Evolutionary conservation across 2,888 invertebrate genomes (phyloP), one percentile per base, ranked within the genome.

Genomic region (Morpho achilles): DNA sequence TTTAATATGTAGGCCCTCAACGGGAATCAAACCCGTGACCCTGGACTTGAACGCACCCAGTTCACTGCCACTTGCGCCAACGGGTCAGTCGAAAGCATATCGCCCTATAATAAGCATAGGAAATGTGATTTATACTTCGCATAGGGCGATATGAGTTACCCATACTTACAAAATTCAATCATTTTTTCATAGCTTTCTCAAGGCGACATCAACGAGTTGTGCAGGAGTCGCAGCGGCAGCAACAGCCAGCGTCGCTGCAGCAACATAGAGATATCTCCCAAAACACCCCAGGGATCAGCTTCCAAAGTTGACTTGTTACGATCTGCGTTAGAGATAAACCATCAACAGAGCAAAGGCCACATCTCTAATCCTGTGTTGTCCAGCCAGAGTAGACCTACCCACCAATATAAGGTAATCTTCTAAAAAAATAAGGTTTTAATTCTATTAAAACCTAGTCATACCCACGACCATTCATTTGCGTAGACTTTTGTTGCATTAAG

Each of bases 281-380:
- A 79, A 60, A 77, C 76, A 8, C 74, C 82, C 0, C 80, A 83
- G 67, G 89, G 91, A 0, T 92, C 92, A 22, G 88, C 90, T 0
- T 92, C 92, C 1, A 93, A 93, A 72, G 93, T 94, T 39, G 94
- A 95, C 75, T 83, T 95, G 53, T 86, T 95, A 5, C 93, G 94
- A 63, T 95, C 95, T 16, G 93, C 95, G 0, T 77, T 94, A 45
- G 95, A 95, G 80, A 93, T 94, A 68, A 93, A 92, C 75, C 92
- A 93, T 48, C 84, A 85, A 22, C 85, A 87, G 47, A 91, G 87
- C 61, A 91, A 88, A 75, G 87, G 82, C 56, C 92, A 93, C 67
- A 92, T 92, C 57, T 93, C 93, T 48, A 93, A 93, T 76, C 93
- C 93, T 63, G 92, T 92, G 58, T 76, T 93, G 60, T 89, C 81